These are phyloP conservation scores for Tragelaphus scriptus DNA, from an alignment of 2,113 vertebrate genomes.

Conservation along the genomic window DNA sequence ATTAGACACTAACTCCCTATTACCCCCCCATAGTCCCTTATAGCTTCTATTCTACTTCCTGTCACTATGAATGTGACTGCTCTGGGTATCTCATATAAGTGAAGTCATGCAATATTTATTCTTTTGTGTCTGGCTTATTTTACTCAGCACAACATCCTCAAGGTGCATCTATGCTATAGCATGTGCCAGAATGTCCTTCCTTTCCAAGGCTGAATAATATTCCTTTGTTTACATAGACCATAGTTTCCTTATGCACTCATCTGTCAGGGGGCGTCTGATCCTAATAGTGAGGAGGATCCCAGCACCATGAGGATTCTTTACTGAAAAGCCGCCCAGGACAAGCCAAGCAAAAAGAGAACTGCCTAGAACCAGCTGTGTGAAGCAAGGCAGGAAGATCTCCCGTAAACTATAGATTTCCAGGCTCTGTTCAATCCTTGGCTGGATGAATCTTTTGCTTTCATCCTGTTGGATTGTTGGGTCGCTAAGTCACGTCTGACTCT, in stretches of 20 bases:
- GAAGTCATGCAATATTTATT: background rate
- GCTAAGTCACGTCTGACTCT: background rate
- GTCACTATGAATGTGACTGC: background rate
- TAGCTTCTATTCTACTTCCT: background rate
- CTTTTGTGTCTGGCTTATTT: background rate
- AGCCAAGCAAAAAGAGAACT: background rate
- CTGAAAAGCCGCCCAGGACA: background rate
- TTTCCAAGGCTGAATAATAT: background rate
- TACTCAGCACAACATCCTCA: background rate
- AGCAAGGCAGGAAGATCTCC: background rate
- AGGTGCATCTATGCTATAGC: background rate
- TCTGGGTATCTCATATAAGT: background rate
- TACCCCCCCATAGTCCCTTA: background rate
- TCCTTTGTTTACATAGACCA: background rate
- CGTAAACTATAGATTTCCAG: background rate
- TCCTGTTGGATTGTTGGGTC: background rate
- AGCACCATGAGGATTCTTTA: background rate
- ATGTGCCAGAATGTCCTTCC: background rate
- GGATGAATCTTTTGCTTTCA: background rate
- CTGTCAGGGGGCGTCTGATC: background rate
- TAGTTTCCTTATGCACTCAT: background rate
- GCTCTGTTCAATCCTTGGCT: background rate
- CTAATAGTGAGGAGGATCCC: background rate
- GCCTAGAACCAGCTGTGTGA: background rate
- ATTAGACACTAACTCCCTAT: background rate